Evolutionary conservation across 2,888 invertebrate genomes (phyloP).

Genomic region (Rhyacophila evoluta): DNA sequence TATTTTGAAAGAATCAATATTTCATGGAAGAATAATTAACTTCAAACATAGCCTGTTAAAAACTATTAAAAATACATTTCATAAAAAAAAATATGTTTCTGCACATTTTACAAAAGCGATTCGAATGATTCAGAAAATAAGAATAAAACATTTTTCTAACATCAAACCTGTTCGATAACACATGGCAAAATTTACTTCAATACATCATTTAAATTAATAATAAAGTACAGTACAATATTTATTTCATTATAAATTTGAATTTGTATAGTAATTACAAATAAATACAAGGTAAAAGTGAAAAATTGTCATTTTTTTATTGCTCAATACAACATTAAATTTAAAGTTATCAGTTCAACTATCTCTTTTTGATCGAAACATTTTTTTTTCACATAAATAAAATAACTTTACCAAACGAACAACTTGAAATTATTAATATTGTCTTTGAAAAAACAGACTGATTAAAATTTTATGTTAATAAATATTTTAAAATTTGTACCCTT

Average conservation of each 20-base stretch:
- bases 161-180: no score
- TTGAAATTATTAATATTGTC: background rate
- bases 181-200: background rate
- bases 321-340: slow-evolving; percentile 3
- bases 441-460: background rate
- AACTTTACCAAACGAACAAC: background rate
- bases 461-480: background rate
- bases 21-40: no score
- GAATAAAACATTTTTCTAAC: no score
- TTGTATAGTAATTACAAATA: background rate
- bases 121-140: no score
- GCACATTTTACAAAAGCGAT: no score
- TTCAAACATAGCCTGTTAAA: no score
- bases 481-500: slow-evolving; percentile 11
- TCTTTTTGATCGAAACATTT: background rate
- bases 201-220: background rate
- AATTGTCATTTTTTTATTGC: slow-evolving; percentile 23
- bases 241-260: background rate
- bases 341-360: slow-evolving; percentile 20
- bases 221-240: background rate
- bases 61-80: no score
- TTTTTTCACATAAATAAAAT: background rate
- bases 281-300: background rate
- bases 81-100: no score
- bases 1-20: no score